phyloP scores from a whole-genome alignment of 2,797 vertebrate species.

The Acanthurus lineatus region DNA sequence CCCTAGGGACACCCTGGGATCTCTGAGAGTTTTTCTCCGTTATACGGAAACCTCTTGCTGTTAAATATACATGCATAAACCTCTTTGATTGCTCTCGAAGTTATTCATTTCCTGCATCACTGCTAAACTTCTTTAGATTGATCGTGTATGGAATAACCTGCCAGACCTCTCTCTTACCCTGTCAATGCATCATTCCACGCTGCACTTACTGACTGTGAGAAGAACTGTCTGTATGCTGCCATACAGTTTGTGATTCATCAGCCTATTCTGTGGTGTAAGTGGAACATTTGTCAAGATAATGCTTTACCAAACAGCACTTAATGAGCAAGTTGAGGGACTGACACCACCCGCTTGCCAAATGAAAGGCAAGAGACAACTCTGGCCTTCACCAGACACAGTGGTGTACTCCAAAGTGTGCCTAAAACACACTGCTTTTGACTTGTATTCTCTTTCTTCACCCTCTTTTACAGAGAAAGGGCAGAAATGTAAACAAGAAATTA shows the following conservation, averaged over 20 bases:
- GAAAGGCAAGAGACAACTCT: conserved; percentile 47
- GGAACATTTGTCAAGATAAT: conserved; percentile 70
- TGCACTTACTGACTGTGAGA: conserved; percentile 40
- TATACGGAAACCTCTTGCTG: neutral
- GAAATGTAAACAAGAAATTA: conserved; percentile 1
- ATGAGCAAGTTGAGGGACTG: conserved; percentile 58
- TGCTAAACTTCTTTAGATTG: conserved; percentile 47
- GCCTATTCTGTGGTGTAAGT: conserved; percentile 41
- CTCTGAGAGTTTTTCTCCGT: neutral
- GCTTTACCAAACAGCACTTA: conserved; percentile 60
- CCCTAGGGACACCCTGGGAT: neutral
- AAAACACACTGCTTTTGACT: conserved; percentile 54
- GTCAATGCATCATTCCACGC: conserved; percentile 48
- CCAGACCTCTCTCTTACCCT: conserved; percentile 44
- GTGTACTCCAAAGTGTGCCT: conserved; percentile 32
- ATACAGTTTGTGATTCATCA: conserved; percentile 55
- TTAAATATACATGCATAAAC: conserved; percentile 41
- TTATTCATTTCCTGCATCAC: conserved; percentile 55
- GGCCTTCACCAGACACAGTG: conserved; percentile 55
- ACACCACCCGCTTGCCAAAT: conserved; percentile 50
- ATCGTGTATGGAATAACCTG: conserved; percentile 50
- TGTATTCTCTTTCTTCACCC: conserved; percentile 19
- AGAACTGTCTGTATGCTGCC: conserved; percentile 43
- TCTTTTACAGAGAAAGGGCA: conserved; percentile 9
- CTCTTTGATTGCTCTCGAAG: conserved; percentile 29